Base-by-base conservation (phyloP, 2,888 invertebrate genomes). In the Ornithoptera alexandrae region DNA sequence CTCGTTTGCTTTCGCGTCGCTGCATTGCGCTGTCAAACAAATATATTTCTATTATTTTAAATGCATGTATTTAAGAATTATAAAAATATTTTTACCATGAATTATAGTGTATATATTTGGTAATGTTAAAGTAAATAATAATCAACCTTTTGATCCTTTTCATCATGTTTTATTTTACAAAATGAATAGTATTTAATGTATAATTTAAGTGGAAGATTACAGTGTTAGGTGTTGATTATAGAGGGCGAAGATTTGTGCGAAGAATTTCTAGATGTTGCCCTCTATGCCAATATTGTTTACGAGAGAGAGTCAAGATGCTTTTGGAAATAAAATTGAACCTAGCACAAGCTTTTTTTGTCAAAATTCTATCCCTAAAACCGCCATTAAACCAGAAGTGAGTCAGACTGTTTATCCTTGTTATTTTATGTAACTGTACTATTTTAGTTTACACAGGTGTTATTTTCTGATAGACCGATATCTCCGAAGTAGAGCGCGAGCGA, bases 261-360 rank as follows among this genome's bases (percentile, higher is more conserved):
- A 80, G 74, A 82, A 81, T 80, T 79, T 81, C 84, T 85, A 87
- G 81, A 93, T 93, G 93, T 84, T 93, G 85, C 93, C 93, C 83
- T 93, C 93, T 79, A 93, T 93, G 93, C 93, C 93, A 70, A 80
- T 92, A 73, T 79, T 93, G 78, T 91, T 90, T 75, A 81, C 88
- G 53, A 87, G 89, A 75, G 93, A 93, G 68, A 93, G 92, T 77
- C 91, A 89, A 79, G 92, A 92, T 89, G 91, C 87, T 69, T 92
- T 90, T 75, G 90, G 88, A n/a, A 90, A 90, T 77, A 91, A 87
- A 81, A 86, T 91, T 76, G 84, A 84, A 74, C 87, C 92, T 69
- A 88, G 87, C 76, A 90, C 89, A 59, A 90, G 89, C 79, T 88
- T 87, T 81, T 88, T 88, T 76, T 85, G 78, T 72, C 84, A 84